Percentiles rank a stretch among this genome's conserved stretches.
These are phyloP conservation scores for Clamator glandarius DNA, from an alignment of 2,797 vertebrate species.

Conservation along the genomic window DNA sequence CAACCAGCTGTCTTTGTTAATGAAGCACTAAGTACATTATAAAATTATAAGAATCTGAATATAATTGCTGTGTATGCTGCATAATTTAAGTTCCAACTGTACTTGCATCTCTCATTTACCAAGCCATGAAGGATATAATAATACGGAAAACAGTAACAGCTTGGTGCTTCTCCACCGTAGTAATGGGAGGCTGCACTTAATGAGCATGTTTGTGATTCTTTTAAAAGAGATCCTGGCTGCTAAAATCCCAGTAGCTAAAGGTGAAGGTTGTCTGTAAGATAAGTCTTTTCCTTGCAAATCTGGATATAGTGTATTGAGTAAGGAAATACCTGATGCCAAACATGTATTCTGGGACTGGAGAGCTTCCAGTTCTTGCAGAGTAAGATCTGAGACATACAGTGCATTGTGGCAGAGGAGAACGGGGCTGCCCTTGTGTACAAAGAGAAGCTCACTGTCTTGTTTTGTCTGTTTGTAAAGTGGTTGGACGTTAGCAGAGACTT, in stretches of 20 bases:
- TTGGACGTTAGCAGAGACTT: background rate
- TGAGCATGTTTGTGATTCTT: background rate
- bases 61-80: background rate
- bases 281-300: background rate
- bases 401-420: background rate
- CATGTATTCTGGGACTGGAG: background rate
- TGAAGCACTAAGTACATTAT: background rate
- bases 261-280: background rate
- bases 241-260: background rate
- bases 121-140: background rate
- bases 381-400: background rate
- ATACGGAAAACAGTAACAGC: background rate
- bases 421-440: background rate
- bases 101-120: background rate
- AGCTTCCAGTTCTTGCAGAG: background rate
- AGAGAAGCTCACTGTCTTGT: background rate
- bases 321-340: background rate
- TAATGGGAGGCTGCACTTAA: background rate
- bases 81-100: conserved; percentile 5
- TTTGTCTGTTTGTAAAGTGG: background rate
- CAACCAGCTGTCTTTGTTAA: background rate
- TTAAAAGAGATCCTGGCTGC: background rate
- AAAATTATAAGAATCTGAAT: background rate
- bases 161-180: background rate
- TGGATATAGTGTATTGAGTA: background rate